Evolutionary conservation across 35 echinoderm and acorn worm species (phyloP).

Genomic region (Anneissia japonica): DNA sequence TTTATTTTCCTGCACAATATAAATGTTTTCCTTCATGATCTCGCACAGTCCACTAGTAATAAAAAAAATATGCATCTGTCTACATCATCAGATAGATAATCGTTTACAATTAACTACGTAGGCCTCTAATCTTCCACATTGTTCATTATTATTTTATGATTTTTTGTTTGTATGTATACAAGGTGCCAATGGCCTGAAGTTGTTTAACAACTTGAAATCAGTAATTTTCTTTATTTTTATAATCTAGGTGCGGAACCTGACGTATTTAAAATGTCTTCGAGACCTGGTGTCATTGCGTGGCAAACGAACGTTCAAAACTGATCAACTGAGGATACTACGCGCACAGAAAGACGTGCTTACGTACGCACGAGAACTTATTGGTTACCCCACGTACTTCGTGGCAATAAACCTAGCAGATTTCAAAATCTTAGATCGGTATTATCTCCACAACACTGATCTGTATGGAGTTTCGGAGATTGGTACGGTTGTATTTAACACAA

Average conservation of each 20-base stretch:
- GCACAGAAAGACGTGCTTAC: background rate
- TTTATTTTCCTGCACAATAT: no score
- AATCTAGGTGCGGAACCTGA: background rate
- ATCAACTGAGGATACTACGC: background rate
- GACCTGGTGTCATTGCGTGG: background rate
- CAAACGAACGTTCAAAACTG: background rate
- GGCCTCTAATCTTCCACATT: no score
- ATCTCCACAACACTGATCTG: background rate
- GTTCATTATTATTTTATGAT: no score
- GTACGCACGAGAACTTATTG: background rate
- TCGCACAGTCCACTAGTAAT: no score
- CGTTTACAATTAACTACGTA: no score
- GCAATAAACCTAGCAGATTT: background rate
- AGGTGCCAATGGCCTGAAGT: no score
- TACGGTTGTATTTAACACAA: background rate
- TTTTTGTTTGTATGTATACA: no score
- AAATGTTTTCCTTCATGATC: no score
- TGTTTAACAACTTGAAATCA: no score
- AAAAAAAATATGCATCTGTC: no score
- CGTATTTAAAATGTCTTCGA: background rate
- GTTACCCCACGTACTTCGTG: background rate
- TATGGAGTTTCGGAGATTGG: background rate
- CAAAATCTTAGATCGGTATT: background rate
- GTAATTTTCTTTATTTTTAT: no score
- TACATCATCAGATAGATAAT: no score